phyloP scores from a whole-genome alignment of 1,140 invertebrate species.

The Lutraria rhynchaena region DNA sequence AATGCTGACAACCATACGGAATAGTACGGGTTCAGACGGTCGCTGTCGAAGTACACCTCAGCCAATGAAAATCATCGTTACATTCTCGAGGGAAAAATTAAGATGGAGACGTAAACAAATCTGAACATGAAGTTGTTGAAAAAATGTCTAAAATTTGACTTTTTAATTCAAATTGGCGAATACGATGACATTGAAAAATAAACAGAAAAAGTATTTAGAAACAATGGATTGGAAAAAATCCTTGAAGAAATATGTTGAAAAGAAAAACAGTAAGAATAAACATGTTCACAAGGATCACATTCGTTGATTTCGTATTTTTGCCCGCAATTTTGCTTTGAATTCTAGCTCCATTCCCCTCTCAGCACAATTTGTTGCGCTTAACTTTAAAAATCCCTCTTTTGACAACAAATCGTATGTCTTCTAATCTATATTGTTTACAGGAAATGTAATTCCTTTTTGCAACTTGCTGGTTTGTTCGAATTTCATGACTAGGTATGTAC shows the following conservation, averaged over 20 bases:
- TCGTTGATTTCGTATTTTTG: too few relatives aligned
- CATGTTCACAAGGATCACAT: too few relatives aligned
- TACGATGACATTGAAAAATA: constrained; percentile 65
- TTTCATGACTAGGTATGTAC: too few relatives aligned
- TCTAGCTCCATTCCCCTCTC: too few relatives aligned
- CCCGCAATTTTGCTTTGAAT: too few relatives aligned
- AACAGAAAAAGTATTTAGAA: constrained; percentile 54
- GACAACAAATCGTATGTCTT: too few relatives aligned
- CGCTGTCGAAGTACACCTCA: not conserved
- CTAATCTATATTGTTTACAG: too few relatives aligned
- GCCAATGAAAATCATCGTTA: constrained; percentile 67
- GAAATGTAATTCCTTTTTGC: too few relatives aligned
- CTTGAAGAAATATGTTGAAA: constrained; percentile 67
- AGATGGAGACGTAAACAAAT: constrained; percentile 68
- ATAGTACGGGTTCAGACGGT: not conserved
- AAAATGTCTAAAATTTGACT: constrained; percentile 19
- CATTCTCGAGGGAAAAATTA: constrained; percentile 66
- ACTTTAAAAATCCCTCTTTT: too few relatives aligned
- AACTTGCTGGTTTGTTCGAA: too few relatives aligned
- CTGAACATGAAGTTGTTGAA: constrained; percentile 14
- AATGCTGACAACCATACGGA: too few relatives aligned
- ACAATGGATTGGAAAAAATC: constrained; percentile 71
- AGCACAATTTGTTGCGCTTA: too few relatives aligned
- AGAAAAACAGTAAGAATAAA: constrained; percentile 62
- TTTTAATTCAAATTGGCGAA: constrained; percentile 2